Base-by-base conservation (phyloP, 2,113 vertebrate species). In the Gallinago undulata region DNA sequence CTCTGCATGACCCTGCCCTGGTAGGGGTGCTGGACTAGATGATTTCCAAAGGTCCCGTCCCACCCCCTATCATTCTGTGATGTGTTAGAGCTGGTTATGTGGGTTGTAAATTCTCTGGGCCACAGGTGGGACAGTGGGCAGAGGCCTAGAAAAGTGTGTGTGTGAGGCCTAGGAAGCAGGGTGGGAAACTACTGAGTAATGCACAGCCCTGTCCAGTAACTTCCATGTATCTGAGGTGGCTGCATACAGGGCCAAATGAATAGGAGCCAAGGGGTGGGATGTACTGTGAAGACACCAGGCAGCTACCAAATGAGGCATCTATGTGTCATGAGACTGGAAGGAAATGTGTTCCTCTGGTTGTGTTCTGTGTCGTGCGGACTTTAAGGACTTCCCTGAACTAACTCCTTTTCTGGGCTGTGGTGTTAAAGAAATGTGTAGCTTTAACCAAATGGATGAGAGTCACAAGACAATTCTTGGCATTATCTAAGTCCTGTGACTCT, bases 361-460 rank as follows among this genome's bases (percentile, higher is more conserved):
- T 45, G 13, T 24, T 15, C 31, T 2, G 0, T 13, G n/a, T 69
- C 15, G 4, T 1, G 5, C 10, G 1, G 15, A 37, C 28, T 45
- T 50, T 1, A 63, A 24, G 35, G 37, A 28, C 23, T 76, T 62
- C 8, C 12, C 19, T 19, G 30, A 14, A 16, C 21, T 43, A 50
- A 47, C 3, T 60, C 35, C 35, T 50, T 48, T 56, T 48, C 51
- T 64, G 22, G 35, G 28, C 28, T 47, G 2, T 41, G 17, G 27
- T 1, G 0, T 70, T 55, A 39, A 50, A 56, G 56, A 83, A 55
- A 8, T 14, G 3, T 8, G n/a, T 48, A 19, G n/a, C 37, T 31
- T 63, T 19, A 55, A 5, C 24, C 31, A n/a, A 50, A 68, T 6
- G 43, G 7, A 8, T 76, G 22, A 33, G 16, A 16, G 37, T 67